phyloP scores from a whole-genome alignment of 2,797 vertebrate species.

The Falco naumanni region DNA sequence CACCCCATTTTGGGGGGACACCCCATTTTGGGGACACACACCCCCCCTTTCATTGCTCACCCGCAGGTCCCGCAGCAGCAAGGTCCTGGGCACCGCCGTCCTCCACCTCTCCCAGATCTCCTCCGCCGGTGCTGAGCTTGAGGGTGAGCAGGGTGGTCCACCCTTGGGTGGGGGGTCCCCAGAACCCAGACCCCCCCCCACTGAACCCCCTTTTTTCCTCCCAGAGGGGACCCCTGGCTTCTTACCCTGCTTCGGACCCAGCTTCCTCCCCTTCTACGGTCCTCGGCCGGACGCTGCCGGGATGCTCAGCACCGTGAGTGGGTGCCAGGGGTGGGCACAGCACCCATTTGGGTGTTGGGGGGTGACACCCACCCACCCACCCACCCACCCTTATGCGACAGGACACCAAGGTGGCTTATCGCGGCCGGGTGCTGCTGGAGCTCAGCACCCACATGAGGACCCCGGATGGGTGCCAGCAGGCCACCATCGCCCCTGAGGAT shows the following conservation, averaged over 20 bases:
- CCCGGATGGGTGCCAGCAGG: neutral
- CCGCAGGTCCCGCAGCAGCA: neutral
- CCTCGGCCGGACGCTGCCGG: neutral
- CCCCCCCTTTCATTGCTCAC: neutral
- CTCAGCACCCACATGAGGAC: constrained; percentile 29
- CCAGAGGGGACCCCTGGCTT: constrained; percentile 64
- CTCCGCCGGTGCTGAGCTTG: neutral
- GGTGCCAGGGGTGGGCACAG: neutral
- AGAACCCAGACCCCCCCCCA: neutral
- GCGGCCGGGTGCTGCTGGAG: constrained; percentile 75
- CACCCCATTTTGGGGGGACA: neutral
- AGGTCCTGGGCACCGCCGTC: constrained; percentile 42
- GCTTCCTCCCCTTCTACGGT: constrained; percentile 69
- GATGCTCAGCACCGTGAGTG: neutral
- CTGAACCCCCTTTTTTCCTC: neutral
- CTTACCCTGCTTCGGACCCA: constrained; percentile 75
- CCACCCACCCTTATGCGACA: neutral
- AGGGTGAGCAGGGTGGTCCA: constrained; percentile 58
- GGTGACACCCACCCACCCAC: neutral
- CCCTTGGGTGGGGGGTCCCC: neutral
- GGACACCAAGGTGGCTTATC: constrained; percentile 37
- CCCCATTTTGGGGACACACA: too few relatives aligned
- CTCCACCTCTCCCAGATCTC: constrained; percentile 71
- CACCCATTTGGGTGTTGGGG: accelerated
- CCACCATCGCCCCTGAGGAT: neutral